Base-by-base conservation (phyloP, 2,888 invertebrate genomes). In the Glyphotaelius pellucidus region DNA sequence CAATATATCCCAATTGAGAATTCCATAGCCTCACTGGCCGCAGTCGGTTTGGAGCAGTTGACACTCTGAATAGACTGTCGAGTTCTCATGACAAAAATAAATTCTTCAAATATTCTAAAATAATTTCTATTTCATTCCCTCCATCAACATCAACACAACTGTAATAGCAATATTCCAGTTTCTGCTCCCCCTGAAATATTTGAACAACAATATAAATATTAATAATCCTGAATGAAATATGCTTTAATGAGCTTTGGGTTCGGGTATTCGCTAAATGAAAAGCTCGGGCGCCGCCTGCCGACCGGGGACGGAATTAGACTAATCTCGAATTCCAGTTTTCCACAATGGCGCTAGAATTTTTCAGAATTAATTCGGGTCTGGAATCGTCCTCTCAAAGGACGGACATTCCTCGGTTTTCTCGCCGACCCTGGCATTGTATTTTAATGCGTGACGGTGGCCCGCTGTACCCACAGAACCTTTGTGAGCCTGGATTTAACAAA, bases 281-380 rank as follows among this genome's bases (percentile, higher is more conserved):
- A 31, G 30, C 67, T 67, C 67, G 15, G 31, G 67, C 88, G 88
- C 67, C 67, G 88, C 31, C 67, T 42, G 38, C 67, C 67, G 88
- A 25, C 67, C 30, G n/a, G 86, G 38, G 42, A 5, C 30, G 88
- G 88, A 88, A 52, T 88, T 88, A 88, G 35, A 88, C 88, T 88
- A 88, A 88, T 88, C 88, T 52, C 32, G 67, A 67, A 88, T 88
- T 88, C 88, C 52, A 67, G 67, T 31, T 31, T 88, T 85, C 52
- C 88, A 88, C 88, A 88, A 88, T 88, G 88, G 88, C 31, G 67
- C 35, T 67, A 67, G 35, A 67, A 52, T 87, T 88, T 88, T 67
- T 79, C 19, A 31, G 88, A 52, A 88, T 88, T 88, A 88, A 32
- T 88, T 32, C 31, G 52, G 52, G 47, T 87, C 14, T 87, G 42